These are phyloP conservation scores for Hofmannophila pseudospretella DNA, from an alignment of 2,888 invertebrate species.

Conservation along the genomic window DNA sequence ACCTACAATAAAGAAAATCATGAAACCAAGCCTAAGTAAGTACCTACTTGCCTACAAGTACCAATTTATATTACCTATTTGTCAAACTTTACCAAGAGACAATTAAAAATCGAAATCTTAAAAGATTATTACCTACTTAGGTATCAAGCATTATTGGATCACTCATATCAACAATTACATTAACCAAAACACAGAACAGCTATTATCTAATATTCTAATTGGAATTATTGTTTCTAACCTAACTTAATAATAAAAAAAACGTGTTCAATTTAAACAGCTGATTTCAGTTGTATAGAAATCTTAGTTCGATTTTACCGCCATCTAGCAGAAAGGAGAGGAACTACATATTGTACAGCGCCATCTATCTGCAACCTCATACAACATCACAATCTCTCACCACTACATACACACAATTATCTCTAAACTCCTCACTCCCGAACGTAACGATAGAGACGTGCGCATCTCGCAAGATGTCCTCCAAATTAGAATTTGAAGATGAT, in stretches of 20 bases:
- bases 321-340: slow-evolving; percentile 34
- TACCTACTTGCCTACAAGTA: too few species aligned
- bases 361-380: slow-evolving; percentile 32
- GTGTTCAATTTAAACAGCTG: slow-evolving; percentile 11
- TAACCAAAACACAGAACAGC: too few species aligned
- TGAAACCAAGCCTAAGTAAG: too few species aligned
- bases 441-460: slow-evolving; percentile 50
- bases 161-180: too few species aligned
- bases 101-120: too few species aligned
- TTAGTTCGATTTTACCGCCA: slow-evolving; percentile 21
- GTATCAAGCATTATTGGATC: too few species aligned
- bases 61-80: too few species aligned
- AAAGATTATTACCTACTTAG: too few species aligned
- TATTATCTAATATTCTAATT: too few species aligned
- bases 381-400: slow-evolving; percentile 30
- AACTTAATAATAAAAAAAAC: too few species aligned
- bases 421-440: slow-evolving; percentile 43
- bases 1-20: too few species aligned
- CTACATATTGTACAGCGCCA: slow-evolving; percentile 48
- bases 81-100: too few species aligned
- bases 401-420: slow-evolving; percentile 37
- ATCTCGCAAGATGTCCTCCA: slow-evolving; percentile 51
- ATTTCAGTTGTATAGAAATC: neutral
- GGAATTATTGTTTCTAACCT: neutral
- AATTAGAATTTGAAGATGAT: slow-evolving; percentile 53